Conservation (phyloP, 2,113 vertebrate species). For the Oreochromis aureus region DNA sequence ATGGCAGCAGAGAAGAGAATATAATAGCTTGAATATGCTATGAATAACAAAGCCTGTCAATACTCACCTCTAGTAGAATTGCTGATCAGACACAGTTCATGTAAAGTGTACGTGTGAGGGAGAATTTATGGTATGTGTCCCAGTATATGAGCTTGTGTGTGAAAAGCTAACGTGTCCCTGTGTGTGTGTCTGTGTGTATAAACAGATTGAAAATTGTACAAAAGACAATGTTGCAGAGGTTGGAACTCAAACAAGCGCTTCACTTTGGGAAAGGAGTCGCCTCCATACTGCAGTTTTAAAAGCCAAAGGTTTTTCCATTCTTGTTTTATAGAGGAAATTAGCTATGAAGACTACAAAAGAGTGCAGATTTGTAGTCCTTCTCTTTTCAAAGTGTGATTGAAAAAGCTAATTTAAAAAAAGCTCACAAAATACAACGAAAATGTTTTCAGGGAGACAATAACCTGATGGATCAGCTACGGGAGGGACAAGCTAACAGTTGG, state of each 20-base stretch:
- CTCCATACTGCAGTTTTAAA: not conserved
- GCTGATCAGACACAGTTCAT: slow-evolving; percentile 69
- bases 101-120: slow-evolving; percentile 37
- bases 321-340: not conserved
- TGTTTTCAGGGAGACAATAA: not conserved
- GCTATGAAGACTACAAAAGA: not conserved
- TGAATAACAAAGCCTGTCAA: slow-evolving; percentile 73
- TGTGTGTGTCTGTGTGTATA: not conserved
- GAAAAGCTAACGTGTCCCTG: not conserved
- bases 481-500: not conserved
- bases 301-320: not conserved
- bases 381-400: not conserved
- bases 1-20: slow-evolving; percentile 61
- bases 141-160: not conserved
- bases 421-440: not conserved
- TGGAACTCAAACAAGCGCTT: not conserved
- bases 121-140: slow-evolving; percentile 50
- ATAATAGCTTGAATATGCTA: slow-evolving; percentile 68
- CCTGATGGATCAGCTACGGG: not conserved
- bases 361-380: not conserved
- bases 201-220: not conserved
- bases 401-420: not conserved
- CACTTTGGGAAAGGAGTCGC: not conserved
- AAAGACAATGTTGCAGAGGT: not conserved
- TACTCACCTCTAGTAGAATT: slow-evolving; percentile 64